phyloP scores from a whole-genome alignment of 2,888 invertebrate species.

The Holacanthella duospinosa region DNA sequence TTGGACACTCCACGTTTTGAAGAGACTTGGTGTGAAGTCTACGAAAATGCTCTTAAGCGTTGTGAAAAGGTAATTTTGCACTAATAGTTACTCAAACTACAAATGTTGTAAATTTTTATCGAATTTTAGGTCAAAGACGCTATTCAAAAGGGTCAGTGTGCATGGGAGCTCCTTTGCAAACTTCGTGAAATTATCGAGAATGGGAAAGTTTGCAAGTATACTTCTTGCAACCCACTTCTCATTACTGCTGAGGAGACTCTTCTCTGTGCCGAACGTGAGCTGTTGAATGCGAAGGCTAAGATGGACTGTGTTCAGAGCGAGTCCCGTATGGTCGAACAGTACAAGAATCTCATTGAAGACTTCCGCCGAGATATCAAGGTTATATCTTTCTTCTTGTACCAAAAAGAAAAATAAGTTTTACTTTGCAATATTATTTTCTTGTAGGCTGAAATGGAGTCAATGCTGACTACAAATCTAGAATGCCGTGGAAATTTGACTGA shows the following conservation, averaged over 20 bases:
- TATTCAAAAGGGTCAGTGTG: conserved; percentile 31
- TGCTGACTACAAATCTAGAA: conserved; percentile 20
- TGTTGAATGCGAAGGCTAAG: conserved; percentile 28
- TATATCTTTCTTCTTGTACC: no score
- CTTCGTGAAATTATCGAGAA: conserved; percentile 34
- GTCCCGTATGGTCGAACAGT: conserved; percentile 32
- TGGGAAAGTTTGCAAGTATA: conserved; percentile 34
- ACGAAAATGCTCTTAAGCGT: conserved; percentile 25
- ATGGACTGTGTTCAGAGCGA: conserved; percentile 33
- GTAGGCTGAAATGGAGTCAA: conserved; percentile 31
- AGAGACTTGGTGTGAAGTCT: conserved; percentile 36
- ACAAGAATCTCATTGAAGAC: conserved; percentile 19
- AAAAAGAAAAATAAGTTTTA: not conserved
- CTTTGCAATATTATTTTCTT: not conserved
- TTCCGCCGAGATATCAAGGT: conserved; percentile 11
- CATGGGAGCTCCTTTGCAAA: conserved; percentile 35
- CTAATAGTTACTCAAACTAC: not conserved
- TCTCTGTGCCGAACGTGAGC: conserved; percentile 32
- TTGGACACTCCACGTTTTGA: conserved; percentile 36
- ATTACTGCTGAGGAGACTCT: conserved; percentile 35
- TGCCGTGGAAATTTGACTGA: conserved; percentile 27
- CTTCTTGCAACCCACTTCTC: conserved; percentile 32
- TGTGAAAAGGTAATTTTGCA: conserved; percentile 23
- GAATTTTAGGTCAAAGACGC: conserved; percentile 24
- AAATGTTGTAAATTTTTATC: not conserved